These are phyloP conservation scores for Amiota mariae DNA, from an alignment of 2,888 invertebrate genomes.

Conservation along the genomic window DNA sequence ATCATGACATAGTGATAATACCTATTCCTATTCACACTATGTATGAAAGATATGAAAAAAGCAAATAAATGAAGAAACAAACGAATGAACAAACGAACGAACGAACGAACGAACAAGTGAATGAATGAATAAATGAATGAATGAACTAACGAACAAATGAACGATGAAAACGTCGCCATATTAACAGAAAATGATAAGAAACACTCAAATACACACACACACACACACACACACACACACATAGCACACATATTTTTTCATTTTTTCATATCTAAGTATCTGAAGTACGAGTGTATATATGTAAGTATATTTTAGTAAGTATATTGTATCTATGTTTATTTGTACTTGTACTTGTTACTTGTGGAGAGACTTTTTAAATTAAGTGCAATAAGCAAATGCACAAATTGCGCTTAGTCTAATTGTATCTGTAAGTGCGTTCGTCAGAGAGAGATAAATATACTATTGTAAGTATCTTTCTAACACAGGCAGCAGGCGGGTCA, in stretches of 20 bases:
- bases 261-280: background rate
- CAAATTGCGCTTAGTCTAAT: conserved; percentile 58
- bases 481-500: conserved; percentile 14
- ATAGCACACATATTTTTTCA: background rate
- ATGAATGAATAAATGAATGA: background rate
- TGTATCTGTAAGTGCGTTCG: conserved; percentile 31
- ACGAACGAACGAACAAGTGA: conserved; percentile 48
- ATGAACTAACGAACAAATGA: background rate
- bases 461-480: background rate
- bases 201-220: conserved; percentile 28
- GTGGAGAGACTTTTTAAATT: conserved; percentile 61
- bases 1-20: no score
- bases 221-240: conserved; percentile 4
- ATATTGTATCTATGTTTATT: no score
- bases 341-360: background rate
- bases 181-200: background rate
- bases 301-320: no score
- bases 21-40: no score
- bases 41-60: no score
- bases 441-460: conserved; percentile 39
- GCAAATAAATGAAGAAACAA: no score
- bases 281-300: no score
- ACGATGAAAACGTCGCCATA: conserved; percentile 12
- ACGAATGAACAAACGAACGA: conserved; percentile 47
- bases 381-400: conserved; percentile 68